A percentile compares a stretch with the other conserved stretches of the same genome.
These are phyloP conservation scores for Schrankia costaestrigalis DNA, from an alignment of 2,888 invertebrate species.

Conservation along the genomic window DNA sequence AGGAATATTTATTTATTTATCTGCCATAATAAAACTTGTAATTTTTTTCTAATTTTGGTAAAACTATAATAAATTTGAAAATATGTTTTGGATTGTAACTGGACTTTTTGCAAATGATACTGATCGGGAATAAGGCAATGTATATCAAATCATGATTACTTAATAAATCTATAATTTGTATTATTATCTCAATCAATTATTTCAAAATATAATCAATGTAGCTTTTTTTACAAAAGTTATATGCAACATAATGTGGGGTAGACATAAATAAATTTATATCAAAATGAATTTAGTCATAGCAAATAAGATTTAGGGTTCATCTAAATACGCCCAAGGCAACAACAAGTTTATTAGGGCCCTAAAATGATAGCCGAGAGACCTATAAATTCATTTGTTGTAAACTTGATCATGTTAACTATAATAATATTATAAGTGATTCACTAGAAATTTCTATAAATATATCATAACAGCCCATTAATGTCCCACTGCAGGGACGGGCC, in stretches of 20 bases:
- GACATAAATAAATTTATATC: slow-evolving; percentile 20
- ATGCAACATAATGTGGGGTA: slow-evolving; percentile 6
- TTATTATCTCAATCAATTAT: too few relatives aligned
- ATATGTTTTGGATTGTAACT: too few relatives aligned
- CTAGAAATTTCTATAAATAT: too few relatives aligned
- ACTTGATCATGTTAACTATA: slow-evolving; percentile 9
- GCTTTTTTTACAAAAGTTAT: too few relatives aligned
- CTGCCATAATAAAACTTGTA: too few relatives aligned
- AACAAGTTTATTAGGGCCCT: slow-evolving; percentile 17
- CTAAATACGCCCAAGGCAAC: slow-evolving; percentile 37
- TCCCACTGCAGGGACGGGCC: too few relatives aligned
- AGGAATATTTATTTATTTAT: too few relatives aligned
- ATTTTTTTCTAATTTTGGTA: too few relatives aligned
- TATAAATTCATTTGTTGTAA: slow-evolving; percentile 5
- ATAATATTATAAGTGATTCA: background rate
- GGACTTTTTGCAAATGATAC: background rate
- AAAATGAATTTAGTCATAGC: slow-evolving; percentile 34
- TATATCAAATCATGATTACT: background rate
- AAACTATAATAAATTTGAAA: too few relatives aligned
- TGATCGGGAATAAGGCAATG: too few relatives aligned
- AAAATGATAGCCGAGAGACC: slow-evolving; percentile 13
- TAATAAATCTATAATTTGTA: too few relatives aligned
- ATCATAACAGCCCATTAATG: background rate
- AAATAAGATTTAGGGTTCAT: slow-evolving; percentile 41
- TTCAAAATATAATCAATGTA: too few relatives aligned